Base-by-base conservation (phyloP, 2,113 vertebrate genomes). In the Bujurquina vittata region DNA sequence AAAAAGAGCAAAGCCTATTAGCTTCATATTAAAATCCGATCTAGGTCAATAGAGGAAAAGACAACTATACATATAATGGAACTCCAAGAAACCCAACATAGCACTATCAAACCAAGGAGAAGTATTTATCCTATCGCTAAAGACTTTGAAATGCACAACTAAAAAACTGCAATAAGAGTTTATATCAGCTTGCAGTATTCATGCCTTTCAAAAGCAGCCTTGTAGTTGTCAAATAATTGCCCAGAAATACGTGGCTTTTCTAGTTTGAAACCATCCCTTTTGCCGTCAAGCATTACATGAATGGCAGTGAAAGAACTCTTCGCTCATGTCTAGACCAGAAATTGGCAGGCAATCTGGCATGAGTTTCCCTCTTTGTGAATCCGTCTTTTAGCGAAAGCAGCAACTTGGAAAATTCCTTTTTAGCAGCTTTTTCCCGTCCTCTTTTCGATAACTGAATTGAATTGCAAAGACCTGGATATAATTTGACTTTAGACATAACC, bases 401-500 rank as follows among this genome's bases (percentile, higher is more conserved):
- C 73, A 80, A 83, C 91, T 84, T 69, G 86, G 37, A 92, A 85
- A 79, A 57, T 88, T 92, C 56, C 78, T 79, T 90, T 91, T 86
- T 72, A 85, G 81, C 65, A 49, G 35, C 56, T 83, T 77, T 54
- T 17, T 7, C 63, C 54, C 62, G 77, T 79, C 37, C 57, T 87
- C 43, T 89, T 91, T 91, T 43, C 65, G 8, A 89, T 90, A 89
- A 91, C 85, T 89, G 90, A 93, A 94, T 90, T 91, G 91, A 92
- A 95, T 94, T 85, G 93, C 84, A 93, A 91, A 91, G 92, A 83
- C 87, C 78, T 87, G 84, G 89, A 89, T 94, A 89, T 95, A 95
- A 95, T 95, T 94, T 93, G 88, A 95, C 92, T 94, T 92, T 92
- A 93, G 95, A 95, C 93, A 94, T 94, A 92, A 94, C 91, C 94